Conservation (phyloP, 2,113 vertebrate species). For the Heterocephalus glaber region DNA sequence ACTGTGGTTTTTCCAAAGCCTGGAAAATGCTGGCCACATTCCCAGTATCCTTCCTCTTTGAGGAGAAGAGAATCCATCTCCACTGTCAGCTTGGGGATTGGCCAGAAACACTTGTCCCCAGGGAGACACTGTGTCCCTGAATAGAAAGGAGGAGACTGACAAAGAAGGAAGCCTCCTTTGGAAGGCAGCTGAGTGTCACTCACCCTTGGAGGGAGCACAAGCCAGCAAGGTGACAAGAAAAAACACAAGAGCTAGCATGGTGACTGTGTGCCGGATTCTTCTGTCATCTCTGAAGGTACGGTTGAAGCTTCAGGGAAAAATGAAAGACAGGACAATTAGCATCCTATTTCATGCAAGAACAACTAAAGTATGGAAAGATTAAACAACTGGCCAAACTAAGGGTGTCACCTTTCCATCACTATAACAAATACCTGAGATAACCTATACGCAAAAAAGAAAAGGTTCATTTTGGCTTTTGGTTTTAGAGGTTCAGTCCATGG, state of each 20-base stretch:
- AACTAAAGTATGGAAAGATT: neutral
- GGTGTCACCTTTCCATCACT: neutral
- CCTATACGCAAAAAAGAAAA: neutral
- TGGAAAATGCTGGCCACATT: neutral
- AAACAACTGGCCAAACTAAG: neutral
- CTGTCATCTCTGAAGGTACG: neutral
- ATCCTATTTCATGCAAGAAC: neutral
- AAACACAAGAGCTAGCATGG: neutral
- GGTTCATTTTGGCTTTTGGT: neutral
- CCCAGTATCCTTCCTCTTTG: neutral
- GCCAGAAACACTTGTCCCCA: neutral
- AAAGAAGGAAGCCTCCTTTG: neutral
- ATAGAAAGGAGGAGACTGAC: neutral
- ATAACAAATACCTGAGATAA: neutral
- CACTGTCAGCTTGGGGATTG: neutral
- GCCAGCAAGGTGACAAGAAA: neutral
- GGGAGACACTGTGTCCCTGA: neutral
- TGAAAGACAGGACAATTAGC: neutral
- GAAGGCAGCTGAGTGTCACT: neutral
- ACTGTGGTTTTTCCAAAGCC: slow-evolving; percentile 36
- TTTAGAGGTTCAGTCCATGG: neutral
- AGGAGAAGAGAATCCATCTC: neutral
- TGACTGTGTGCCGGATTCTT: neutral
- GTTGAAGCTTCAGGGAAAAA: neutral
- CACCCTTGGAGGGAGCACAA: neutral